phyloP scores from a whole-genome alignment of 1,140 invertebrate genomes.

The Pygmarrhopalites habei region DNA sequence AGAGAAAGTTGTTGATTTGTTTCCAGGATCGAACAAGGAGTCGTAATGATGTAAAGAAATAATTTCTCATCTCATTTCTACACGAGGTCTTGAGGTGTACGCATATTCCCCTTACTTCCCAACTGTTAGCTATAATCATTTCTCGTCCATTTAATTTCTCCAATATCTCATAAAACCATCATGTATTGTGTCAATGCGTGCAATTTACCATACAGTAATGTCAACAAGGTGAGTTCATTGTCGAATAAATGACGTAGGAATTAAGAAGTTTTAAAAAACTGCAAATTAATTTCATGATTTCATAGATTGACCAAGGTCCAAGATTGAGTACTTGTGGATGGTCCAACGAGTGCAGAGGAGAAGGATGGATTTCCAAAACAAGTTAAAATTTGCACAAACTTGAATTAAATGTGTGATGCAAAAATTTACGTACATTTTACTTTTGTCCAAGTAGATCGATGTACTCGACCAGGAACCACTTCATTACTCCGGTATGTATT shows the following conservation, averaged over 20 bases:
- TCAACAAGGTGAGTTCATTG: conserved; percentile 31
- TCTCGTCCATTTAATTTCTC: no score
- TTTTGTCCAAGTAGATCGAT: no score
- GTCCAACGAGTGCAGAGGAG: conserved; percentile 33
- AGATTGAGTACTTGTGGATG: conserved; percentile 31
- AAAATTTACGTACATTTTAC: no score
- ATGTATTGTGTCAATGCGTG: conserved; percentile 39
- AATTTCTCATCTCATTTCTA: no score
- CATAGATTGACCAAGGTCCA: conserved; percentile 35
- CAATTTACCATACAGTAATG: conserved; percentile 36
- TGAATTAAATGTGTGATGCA: no score
- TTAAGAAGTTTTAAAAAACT: neutral
- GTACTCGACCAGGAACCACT: conserved; percentile 33
- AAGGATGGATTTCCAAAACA: conserved; percentile 39
- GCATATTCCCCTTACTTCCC: no score
- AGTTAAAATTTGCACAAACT: no score
- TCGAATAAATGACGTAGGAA: neutral
- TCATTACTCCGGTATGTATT: conserved; percentile 25
- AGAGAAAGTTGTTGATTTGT: no score
- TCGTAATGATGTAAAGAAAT: no score
- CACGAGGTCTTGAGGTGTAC: no score
- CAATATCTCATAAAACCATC: neutral
- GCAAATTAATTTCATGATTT: no score
- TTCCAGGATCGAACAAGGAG: no score
- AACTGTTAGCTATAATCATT: neutral